Evolutionary conservation across 1,140 invertebrate species (phyloP).

Genomic region (Papilio aristodemus): DNA sequence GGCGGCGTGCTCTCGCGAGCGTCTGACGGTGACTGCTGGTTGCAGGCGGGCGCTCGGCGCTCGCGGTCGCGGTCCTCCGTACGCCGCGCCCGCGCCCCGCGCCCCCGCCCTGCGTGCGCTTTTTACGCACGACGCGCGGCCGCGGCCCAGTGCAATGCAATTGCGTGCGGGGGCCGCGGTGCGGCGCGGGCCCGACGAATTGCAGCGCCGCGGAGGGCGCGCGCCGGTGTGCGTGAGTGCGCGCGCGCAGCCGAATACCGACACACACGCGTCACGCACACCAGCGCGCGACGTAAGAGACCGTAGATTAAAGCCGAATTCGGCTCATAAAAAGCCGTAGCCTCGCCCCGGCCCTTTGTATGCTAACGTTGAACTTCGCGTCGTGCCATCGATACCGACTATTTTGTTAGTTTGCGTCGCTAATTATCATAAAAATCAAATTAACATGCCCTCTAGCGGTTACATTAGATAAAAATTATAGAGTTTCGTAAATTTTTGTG

Average conservation of each 20-base stretch:
- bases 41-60: conserved; percentile 58
- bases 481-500: conserved; percentile 35
- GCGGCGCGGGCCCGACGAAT: conserved; percentile 67
- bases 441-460: conserved; percentile 62
- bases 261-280: conserved; percentile 35
- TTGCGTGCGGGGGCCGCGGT: conserved; percentile 70
- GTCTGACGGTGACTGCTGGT: conserved; percentile 69
- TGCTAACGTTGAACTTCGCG: conserved; percentile 71
- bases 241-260: too few species aligned
- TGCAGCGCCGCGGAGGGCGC: conserved; percentile 57
- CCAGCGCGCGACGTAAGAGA: conserved; percentile 43
- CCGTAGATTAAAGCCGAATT: conserved; percentile 68
- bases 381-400: conserved; percentile 54
- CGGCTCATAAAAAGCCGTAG: conserved; percentile 71
- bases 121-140: conserved; percentile 75
- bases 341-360: conserved; percentile 69
- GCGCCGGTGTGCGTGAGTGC: conserved; percentile 67
- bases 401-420: conserved; percentile 54
- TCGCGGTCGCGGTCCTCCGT: conserved; percentile 58
- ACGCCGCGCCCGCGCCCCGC: conserved; percentile 57
- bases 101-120: conserved; percentile 67
- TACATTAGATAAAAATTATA: conserved; percentile 47
- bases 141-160: conserved; percentile 73
- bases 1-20: conserved; percentile 73
- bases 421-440: conserved; percentile 66